A percentile compares a stretch with the other conserved stretches of the same genome.
phyloP scores from a whole-genome alignment of 2,888 invertebrate species.

The Conus canariensis region DNA sequence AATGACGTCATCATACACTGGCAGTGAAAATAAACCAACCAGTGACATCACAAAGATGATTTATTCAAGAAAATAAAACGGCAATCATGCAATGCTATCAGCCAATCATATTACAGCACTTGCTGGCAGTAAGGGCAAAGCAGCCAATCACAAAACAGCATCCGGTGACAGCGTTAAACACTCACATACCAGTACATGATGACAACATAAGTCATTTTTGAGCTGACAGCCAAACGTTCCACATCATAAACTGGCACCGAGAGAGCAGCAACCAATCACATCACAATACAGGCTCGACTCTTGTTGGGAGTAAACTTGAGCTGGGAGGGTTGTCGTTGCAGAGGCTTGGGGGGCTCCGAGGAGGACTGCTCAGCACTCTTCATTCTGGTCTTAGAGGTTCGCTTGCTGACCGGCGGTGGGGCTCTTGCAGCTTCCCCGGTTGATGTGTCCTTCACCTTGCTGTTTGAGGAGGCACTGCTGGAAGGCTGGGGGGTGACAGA shows the following conservation, averaged over 20 bases:
- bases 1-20: not conserved
- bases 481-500: not conserved
- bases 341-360: not conserved
- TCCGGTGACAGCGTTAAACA: not conserved
- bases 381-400: not conserved
- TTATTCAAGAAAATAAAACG: no score
- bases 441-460: constrained; percentile 27
- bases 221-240: not conserved
- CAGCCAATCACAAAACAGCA: no score
- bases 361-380: not conserved
- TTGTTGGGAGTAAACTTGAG: constrained; percentile 31
- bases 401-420: not conserved
- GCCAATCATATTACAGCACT: no score
- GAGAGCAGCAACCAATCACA: constrained; percentile 24
- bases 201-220: not conserved
- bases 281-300: constrained; percentile 46
- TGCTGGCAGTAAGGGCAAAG: no score
- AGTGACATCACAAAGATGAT: no score
- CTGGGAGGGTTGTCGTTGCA: constrained; percentile 34
- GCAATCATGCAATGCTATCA: no score
- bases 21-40: no score
- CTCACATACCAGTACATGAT: not conserved
- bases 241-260: not conserved
- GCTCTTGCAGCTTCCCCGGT: not conserved
- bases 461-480: not conserved